These are phyloP conservation scores for Drosophila grimshawi DNA, from an alignment of 1,140 invertebrate species.

Conservation along the genomic window DNA sequence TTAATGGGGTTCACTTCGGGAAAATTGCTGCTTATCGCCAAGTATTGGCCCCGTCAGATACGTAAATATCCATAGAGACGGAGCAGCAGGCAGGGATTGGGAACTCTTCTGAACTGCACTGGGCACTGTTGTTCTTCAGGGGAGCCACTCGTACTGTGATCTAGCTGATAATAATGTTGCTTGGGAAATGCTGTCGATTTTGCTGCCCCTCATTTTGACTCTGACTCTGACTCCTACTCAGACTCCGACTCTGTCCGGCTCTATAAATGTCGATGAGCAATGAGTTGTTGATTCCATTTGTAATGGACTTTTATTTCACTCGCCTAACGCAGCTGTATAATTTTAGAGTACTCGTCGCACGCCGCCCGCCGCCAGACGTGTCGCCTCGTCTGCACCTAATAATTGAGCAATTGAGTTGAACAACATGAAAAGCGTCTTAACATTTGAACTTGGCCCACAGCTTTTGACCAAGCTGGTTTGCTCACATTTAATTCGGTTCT, in stretches of 20 bases:
- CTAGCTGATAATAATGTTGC: slow-evolving; percentile 58
- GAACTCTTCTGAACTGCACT: not conserved
- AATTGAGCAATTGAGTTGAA: slow-evolving; percentile 78
- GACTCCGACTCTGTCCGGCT: slow-evolving; percentile 4
- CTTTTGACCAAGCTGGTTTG: not conserved
- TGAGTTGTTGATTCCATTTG: slow-evolving; percentile 83
- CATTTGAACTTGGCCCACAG: slow-evolving; percentile 62
- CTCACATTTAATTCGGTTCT: slow-evolving; percentile 13
- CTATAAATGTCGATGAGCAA: slow-evolving; percentile 72
- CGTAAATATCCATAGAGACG: slow-evolving; percentile 2
- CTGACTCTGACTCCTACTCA: too few relatives aligned
- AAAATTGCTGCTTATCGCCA: slow-evolving; percentile 76
- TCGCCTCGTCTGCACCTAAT: slow-evolving; percentile 58
- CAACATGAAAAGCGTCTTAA: slow-evolving; percentile 82
- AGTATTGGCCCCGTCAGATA: slow-evolving; percentile 20
- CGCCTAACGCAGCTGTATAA: slow-evolving; percentile 70
- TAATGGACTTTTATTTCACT: slow-evolving; percentile 83
- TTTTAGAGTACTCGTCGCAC: slow-evolving; percentile 46
- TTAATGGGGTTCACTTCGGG: slow-evolving; percentile 78
- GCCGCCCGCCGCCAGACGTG: not conserved
- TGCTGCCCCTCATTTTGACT: not conserved
- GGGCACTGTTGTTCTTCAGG: not conserved
- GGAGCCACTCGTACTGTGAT: slow-evolving; percentile 20
- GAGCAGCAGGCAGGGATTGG: slow-evolving; percentile 16
- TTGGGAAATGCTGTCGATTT: slow-evolving; percentile 43